Base-by-base conservation (phyloP, 2,113 vertebrate genomes). In the Sorex araneus region DNA sequence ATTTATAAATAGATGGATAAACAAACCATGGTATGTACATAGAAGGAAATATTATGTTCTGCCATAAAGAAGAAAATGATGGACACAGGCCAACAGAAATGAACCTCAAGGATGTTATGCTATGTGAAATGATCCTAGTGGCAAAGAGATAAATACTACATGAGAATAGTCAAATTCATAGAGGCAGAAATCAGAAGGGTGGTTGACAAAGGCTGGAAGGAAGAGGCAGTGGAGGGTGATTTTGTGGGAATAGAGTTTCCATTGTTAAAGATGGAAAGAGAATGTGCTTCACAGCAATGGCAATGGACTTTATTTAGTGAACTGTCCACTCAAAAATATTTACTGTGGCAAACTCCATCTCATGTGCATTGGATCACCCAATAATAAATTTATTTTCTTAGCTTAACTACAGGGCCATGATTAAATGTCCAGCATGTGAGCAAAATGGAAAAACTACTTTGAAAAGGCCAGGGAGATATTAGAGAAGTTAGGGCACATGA, bases 81-180 rank as follows among this genome's bases (percentile, higher is more conserved):
- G 36, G 36, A 71, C 18, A 73, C 7, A 30, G 18, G 15, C 16
- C 63, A 75, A 93, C 10, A 43, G 30, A 16, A 11, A 47, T 81
- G 74, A 95, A 76, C 57, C 40, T 57, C n/a, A 32, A 74, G 18
- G 80, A 93, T 15, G 10, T 57, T 54, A 40, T 2, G 2, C n/a
- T 76, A 54, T 76, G 69, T 84, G 50, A 92, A 79, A 89, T 36
- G 82, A 73, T 23, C 34, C 45, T 16, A 74, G 40, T 45, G 57
- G 28, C 7, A 27, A 87, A 81, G 57, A 69, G n/a, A 54, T 12
- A 86, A 60, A 66, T 40, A n/a, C n/a, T 19, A 1, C 18, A 36
- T 18, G 28, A 76, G 32, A 57, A 30, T 8, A 67, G 36, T 34
- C 34, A 45, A 11, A 34, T 8, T 45, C 34, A 30, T 18, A 36